These are phyloP conservation scores for Leontocebus nigricollis DNA, from an alignment of 2,797 vertebrate species.

Conservation along the genomic window DNA sequence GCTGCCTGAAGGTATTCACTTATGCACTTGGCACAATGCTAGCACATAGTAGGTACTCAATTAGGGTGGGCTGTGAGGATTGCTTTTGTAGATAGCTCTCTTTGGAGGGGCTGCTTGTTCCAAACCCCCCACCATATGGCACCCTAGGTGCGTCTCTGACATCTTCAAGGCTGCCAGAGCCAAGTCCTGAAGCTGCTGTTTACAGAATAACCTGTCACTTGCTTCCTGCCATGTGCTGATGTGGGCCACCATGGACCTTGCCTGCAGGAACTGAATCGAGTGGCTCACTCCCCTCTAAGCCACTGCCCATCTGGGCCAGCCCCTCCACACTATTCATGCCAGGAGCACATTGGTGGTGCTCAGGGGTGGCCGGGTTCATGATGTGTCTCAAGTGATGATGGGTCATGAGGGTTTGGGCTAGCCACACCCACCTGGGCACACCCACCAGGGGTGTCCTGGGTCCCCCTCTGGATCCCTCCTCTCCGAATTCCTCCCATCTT, in stretches of 20 bases:
- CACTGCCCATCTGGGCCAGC: rapidly evolving
- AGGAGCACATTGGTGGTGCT: neutral
- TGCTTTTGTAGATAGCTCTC: neutral
- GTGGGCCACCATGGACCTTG: rapidly evolving
- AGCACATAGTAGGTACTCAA: neutral
- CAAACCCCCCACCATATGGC: neutral
- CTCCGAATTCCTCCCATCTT: neutral
- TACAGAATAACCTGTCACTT: neutral
- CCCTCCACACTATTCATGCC: neutral
- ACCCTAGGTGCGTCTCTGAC: neutral
- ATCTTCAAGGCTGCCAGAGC: neutral
- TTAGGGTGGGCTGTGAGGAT: neutral
- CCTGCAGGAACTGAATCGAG: neutral
- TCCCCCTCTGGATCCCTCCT: neutral
- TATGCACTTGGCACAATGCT: rapidly evolving
- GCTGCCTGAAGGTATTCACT: neutral
- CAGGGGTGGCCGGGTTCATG: rapidly evolving
- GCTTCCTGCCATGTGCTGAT: neutral
- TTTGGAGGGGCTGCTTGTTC: neutral
- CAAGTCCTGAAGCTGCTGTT: neutral
- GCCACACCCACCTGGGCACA: neutral
- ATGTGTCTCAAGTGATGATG: neutral
- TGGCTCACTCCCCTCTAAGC: neutral
- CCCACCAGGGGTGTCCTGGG: neutral
- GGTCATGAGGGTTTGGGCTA: neutral